Evolutionary conservation across 2,797 vertebrate species (phyloP), one percentile per base, ranked within the genome.

Genomic region (Gobionotothen gibberifrons): DNA sequence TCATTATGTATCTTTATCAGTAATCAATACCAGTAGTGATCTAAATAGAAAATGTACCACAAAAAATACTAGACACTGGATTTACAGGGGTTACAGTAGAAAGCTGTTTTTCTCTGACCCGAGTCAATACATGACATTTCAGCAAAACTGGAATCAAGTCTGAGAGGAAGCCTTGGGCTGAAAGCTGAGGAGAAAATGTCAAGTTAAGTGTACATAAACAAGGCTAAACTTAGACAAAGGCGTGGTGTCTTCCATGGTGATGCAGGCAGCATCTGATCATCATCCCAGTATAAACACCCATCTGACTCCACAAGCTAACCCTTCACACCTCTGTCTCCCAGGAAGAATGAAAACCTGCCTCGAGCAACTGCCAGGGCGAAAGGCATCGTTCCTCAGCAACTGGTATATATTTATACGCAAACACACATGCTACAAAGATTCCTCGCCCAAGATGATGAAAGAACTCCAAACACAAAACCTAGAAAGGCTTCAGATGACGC

Each of bases 341-440:
- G 81, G 82, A 90, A 89, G 85, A 91, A 89, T 81, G 87, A 90
- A 90, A 92, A 91, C 79, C 88, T 86, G 88, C 87, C 91, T 91
- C 85, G 57, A 80, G 84, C 85, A 88, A 87, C 87, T 87, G 91
- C 83, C 83, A 76, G 65, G 79, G 77, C 78, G 77, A 76, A 82
- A 76, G 68, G 81, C 82, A 87, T 87, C 82, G 79, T 76, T 91
- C 85, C 89, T 83, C 81, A 76, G 89, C 85, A 91, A 89, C 89
- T 87, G 84, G 88, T 81, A 76, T 89, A 87, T 92, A 90, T 92
- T 91, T 93, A 92, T 88, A 94, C 59, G 68, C 89, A 93, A 93
- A 93, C 83, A 88, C 90, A 81, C 88, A 86, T 84, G 87, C 84
- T 86, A 72, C 81, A 86, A 85, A 89, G 86, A 87, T 89, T 87